A percentile compares a stretch with the other conserved stretches of the same genome.
These are phyloP conservation scores for Drosophila limbata DNA, from an alignment of 2,888 invertebrate species.

Conservation along the genomic window DNA sequence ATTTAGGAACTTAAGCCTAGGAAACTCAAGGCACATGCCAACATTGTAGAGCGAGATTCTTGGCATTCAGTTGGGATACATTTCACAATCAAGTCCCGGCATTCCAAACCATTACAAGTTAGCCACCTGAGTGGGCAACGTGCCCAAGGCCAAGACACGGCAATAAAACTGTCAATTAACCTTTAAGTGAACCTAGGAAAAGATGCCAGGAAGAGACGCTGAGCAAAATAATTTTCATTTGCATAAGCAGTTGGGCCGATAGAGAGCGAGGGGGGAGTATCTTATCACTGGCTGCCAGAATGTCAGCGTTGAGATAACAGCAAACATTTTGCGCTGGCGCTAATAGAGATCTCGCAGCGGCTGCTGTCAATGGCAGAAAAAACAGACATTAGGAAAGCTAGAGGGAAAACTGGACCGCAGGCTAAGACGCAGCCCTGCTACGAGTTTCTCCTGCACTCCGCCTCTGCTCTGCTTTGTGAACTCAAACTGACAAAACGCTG, in stretches of 20 bases:
- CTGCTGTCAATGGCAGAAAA: conserved; percentile 37
- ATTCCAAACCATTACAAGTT: conserved; percentile 16
- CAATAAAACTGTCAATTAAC: conserved; percentile 83
- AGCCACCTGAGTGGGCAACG: conserved; percentile 30
- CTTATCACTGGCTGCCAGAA: conserved; percentile 69
- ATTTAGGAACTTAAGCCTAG: not conserved
- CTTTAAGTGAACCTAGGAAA: conserved; percentile 65
- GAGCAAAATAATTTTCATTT: conserved; percentile 67
- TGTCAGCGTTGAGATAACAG: conserved; percentile 54
- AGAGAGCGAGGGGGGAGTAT: conserved; percentile 4
- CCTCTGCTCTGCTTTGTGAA: conserved; percentile 44
- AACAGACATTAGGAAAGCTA: conserved; percentile 48
- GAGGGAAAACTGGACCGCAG: conserved; percentile 44
- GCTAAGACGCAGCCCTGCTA: conserved; percentile 24
- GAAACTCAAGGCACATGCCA: conserved; percentile 49
- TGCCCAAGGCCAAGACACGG: conserved; percentile 46
- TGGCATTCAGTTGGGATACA: conserved; percentile 12
- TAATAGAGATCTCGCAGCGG: conserved; percentile 72
- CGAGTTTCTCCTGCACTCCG: not conserved
- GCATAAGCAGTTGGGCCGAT: conserved; percentile 26
- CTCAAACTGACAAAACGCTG: conserved; percentile 79
- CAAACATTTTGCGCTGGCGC: conserved; percentile 52
- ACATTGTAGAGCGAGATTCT: conserved; percentile 19
- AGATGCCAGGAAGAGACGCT: conserved; percentile 46
- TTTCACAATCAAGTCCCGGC: conserved; percentile 39